These are phyloP conservation scores for Stichopus chloronotus DNA, from an alignment of 35 echinoderm and acorn worm genomes.

Conservation along the genomic window DNA sequence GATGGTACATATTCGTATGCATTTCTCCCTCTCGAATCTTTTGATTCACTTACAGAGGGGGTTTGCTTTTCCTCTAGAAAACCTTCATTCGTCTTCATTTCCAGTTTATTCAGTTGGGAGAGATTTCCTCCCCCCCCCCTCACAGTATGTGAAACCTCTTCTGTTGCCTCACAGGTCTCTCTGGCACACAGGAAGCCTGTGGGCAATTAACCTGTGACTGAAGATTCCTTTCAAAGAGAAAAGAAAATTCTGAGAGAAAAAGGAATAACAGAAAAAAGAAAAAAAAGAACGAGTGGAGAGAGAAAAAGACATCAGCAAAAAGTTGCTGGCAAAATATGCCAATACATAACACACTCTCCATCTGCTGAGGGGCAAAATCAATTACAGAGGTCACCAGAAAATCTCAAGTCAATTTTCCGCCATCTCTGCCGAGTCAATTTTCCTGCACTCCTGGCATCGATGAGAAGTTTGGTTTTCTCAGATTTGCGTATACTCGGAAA, in stretches of 20 bases:
- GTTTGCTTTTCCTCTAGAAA: neutral
- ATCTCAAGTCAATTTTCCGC: constrained; percentile 46
- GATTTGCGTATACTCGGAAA: too few species aligned
- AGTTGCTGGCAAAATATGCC: constrained; percentile 55
- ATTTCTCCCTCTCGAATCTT: neutral
- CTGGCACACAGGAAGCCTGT: constrained; percentile 53
- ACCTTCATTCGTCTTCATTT: neutral
- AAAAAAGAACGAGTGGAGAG: neutral
- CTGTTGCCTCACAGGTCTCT: neutral
- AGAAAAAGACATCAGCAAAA: constrained; percentile 44
- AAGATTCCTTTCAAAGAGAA: constrained; percentile 4
- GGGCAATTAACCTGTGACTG: constrained; percentile 40
- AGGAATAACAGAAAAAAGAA: constrained; percentile 1
- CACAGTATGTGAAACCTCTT: constrained; percentile 11
- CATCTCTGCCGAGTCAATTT: constrained; percentile 40
- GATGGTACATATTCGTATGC: neutral
- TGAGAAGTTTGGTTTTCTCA: neutral
- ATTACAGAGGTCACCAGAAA: constrained; percentile 42
- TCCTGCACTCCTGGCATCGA: constrained; percentile 22
- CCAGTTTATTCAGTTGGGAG: neutral
- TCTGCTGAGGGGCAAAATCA: constrained; percentile 45
- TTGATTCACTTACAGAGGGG: neutral
- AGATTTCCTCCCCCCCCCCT: neutral
- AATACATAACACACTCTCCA: constrained; percentile 31
- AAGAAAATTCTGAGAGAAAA: neutral